Conservation (phyloP, 2,888 invertebrate species). For the Phytoseiulus persimilis region DNA sequence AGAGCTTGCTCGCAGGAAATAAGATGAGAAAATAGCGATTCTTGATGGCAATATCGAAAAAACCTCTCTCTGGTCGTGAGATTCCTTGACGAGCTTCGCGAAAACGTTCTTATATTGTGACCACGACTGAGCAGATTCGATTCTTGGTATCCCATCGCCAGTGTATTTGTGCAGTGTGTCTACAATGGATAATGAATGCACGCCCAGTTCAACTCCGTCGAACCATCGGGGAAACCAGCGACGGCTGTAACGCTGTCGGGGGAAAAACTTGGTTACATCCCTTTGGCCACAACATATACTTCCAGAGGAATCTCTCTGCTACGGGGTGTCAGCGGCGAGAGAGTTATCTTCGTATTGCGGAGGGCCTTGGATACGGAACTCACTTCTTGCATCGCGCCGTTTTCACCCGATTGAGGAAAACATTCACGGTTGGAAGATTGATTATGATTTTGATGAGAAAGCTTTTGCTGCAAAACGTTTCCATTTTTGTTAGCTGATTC, state of each 20-base stretch:
- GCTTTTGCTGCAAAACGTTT: not conserved
- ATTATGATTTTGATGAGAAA: not conserved
- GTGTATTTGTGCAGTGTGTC: constrained; percentile 21
- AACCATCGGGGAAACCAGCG: constrained; percentile 28
- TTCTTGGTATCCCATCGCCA: not conserved
- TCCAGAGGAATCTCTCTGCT: no score
- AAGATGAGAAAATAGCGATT: no score
- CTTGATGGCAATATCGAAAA: no score
- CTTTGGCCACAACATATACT: no score
- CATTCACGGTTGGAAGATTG: not conserved
- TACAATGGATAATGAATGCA: not conserved
- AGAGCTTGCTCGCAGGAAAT: no score
- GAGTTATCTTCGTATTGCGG: no score
- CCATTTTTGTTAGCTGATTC: no score
- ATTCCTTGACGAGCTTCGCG: not conserved
- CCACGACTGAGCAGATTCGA: not conserved
- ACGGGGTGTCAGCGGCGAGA: no score
- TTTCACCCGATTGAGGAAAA: not conserved
- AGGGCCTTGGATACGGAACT: not conserved
- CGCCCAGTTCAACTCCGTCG: constrained; percentile 12
- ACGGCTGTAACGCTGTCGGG: not conserved
- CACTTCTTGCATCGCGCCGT: not conserved
- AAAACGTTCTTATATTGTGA: not conserved
- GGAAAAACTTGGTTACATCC: no score
- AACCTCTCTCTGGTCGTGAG: not conserved